Evolutionary conservation across 1,140 invertebrate species (phyloP), one percentile per base, ranked within the genome.

Genomic region (Coelopa frigida): DNA sequence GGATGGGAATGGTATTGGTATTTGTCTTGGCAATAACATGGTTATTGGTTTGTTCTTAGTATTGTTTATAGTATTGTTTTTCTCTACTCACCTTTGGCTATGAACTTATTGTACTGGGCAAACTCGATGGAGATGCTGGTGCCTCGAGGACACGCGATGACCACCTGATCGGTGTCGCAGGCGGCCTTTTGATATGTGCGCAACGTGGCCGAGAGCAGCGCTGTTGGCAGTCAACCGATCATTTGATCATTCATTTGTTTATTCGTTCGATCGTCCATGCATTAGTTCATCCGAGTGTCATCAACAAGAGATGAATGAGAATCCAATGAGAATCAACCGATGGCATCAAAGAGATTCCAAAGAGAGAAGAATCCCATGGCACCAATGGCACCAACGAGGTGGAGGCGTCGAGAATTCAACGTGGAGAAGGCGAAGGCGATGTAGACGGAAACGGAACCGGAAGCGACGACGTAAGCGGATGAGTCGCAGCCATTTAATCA

Each of bases 71-170:
- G 14, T 7, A 7, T 17, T 7, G 14, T 36, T 36, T 15, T 7
- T 36, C 33, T 36, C 14, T 32, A 54, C 52, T 60, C 55, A 67
- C 63, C 63, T 59, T 67, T 67, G 14, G 53, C 50, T 31, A 62
- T 53, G 35, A 64, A 62, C 37, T 64, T 68, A 47, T 61, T 64
- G 52, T 78, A 78, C 53, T 78, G 75, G 29, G 74, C 72, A 51
- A 90, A 74, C 60, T 91, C 84, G 46, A 94, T 86, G 47, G 83
- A 85, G 54, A 94, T 91, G 47, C 85, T 84, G 3, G 91, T 94
- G 26, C 87, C 86, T 5, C 80, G 71, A 11, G 89, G 89, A 73
- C 92, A 94, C 50, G 82, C 80, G 32, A 94, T 77, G 17, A 79
- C 80, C 66, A 94, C 81, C 57, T 80, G 77, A 57, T 94, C 84